Evolutionary conservation across 2,888 invertebrate species (phyloP).

Genomic region (Cheilosia urbana): DNA sequence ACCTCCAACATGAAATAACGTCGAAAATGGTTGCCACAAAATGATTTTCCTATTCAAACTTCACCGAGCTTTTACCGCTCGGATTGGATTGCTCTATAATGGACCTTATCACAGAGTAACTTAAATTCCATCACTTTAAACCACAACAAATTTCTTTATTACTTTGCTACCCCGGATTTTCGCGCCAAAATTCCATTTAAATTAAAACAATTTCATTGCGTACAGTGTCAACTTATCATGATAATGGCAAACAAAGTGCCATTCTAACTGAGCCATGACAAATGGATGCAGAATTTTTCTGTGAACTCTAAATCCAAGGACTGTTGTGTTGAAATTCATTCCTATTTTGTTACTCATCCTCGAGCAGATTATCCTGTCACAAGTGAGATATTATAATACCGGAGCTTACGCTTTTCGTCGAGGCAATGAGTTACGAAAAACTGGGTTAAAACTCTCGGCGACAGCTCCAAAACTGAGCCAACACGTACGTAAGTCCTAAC

Average conservation of each 20-base stretch:
- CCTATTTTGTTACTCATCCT: slow-evolving; percentile 24
- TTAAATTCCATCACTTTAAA: background rate
- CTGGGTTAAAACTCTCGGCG: slow-evolving; percentile 1
- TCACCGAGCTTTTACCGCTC: too few relatives aligned
- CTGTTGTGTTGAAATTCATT: slow-evolving; percentile 11
- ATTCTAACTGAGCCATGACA: slow-evolving; percentile 52
- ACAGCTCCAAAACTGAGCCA: slow-evolving; percentile 22
- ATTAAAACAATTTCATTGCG: slow-evolving; percentile 6
- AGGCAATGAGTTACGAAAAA: slow-evolving; percentile 5
- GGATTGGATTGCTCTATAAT: too few relatives aligned
- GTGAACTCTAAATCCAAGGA: slow-evolving; percentile 34
- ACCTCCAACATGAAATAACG: too few relatives aligned
- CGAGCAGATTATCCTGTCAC: slow-evolving; percentile 42
- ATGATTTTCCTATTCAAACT: too few relatives aligned
- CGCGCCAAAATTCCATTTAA: background rate
- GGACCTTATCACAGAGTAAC: background rate
- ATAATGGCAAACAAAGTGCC: slow-evolving; percentile 48
- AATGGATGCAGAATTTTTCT: slow-evolving; percentile 54
- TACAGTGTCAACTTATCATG: slow-evolving; percentile 27
- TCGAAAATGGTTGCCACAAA: too few relatives aligned
- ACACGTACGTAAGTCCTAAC: slow-evolving; percentile 12
- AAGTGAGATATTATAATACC: slow-evolving; percentile 34
- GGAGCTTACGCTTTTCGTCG: background rate
- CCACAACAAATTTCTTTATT: background rate
- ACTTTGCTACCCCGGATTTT: background rate